phyloP scores from a whole-genome alignment of 2,113 vertebrate genomes.

The Cygnus atratus region DNA sequence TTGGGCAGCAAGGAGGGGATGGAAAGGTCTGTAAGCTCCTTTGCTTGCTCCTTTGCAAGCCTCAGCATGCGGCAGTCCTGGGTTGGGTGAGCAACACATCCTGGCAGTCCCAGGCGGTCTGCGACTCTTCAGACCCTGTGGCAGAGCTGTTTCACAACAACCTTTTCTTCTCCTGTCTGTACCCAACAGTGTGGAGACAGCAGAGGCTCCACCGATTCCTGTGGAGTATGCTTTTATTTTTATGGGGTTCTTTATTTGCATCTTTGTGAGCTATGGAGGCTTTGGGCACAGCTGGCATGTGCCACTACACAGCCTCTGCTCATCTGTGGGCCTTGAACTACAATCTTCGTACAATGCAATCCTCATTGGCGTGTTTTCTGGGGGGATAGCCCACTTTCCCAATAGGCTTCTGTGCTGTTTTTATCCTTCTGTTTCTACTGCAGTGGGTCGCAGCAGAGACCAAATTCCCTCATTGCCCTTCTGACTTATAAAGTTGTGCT shows the following conservation, averaged over 20 bases:
- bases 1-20: neutral
- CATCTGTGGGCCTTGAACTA: neutral
- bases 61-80: neutral
- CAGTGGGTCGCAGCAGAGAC: neutral
- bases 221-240: neutral
- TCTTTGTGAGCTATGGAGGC: neutral
- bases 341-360: neutral
- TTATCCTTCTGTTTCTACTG: neutral
- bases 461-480: neutral
- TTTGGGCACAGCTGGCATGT: neutral
- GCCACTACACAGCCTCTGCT: neutral
- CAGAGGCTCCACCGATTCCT: neutral
- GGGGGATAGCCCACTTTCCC: neutral
- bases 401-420: neutral
- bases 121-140: neutral
- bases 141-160: neutral
- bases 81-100: neutral
- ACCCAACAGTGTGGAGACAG: neutral
- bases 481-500: neutral
- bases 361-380: neutral
- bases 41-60: neutral
- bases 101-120: neutral
- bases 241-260: neutral
- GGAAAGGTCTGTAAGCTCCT: neutral
- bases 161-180: neutral